Evolutionary conservation across 2,113 vertebrate species (phyloP).

Genomic region (Bubo blakistoni): DNA sequence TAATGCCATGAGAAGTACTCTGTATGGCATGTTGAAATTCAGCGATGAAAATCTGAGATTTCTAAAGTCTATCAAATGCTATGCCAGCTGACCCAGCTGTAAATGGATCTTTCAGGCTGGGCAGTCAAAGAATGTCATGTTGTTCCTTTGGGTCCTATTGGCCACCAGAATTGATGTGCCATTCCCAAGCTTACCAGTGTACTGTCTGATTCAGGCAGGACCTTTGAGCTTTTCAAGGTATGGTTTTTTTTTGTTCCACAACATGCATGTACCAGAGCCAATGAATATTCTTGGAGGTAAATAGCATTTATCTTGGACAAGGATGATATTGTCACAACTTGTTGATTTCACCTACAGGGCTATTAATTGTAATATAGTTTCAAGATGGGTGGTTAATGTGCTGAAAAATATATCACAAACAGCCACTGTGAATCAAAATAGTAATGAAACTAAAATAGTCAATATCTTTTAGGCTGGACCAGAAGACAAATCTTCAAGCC

Average conservation of each 20-base stretch:
- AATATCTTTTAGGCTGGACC: background rate
- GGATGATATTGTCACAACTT: background rate
- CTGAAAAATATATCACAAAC: background rate
- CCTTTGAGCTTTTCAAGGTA: background rate
- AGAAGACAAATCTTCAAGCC: background rate
- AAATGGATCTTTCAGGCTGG: background rate
- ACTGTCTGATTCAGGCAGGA: background rate
- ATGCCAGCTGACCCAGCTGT: background rate
- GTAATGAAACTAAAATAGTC: background rate
- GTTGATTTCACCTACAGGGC: background rate
- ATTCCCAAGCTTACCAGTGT: background rate
- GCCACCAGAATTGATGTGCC: background rate
- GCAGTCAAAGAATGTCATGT: background rate
- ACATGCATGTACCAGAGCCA: background rate
- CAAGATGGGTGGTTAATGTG: background rate
- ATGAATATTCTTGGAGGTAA: background rate
- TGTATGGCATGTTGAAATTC: background rate
- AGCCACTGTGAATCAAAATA: background rate
- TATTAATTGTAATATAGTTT: background rate
- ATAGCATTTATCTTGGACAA: background rate
- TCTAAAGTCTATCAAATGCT: background rate
- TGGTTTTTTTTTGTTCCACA: background rate
- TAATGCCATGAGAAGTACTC: background rate
- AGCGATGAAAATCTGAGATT: background rate
- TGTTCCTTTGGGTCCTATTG: background rate